Evolutionary conservation across 1,140 invertebrate genomes (phyloP), one percentile per base, ranked within the genome.

Genomic region (Megathymus violae): DNA sequence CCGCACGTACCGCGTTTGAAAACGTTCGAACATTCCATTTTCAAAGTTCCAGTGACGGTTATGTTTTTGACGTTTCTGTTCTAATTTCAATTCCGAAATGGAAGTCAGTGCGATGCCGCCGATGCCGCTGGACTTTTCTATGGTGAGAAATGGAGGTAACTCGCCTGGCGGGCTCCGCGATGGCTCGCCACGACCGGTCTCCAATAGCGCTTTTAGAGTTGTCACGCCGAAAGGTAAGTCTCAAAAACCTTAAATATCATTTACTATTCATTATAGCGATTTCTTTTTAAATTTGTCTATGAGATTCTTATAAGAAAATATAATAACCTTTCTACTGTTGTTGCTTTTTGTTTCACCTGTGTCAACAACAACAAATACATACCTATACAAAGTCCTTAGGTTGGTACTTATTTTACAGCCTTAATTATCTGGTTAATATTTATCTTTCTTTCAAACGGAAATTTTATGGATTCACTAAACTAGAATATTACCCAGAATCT

Each of bases 31-130:
- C 64, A 66, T 74, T 78, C 76, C 64, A 69, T 71, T 74, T 59
- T 58, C 43, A 61, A 74, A 72, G 41, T 58, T 58, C 14, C 27
- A 69, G 64, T 69, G 71, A 54, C 62, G 64, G 66, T 74, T 74
- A 69, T 74, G 65, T 74, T 64, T 48, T 50, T 66, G 62, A 67
- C 62, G 65, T 73, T 68, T 63, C 63, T 48, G 61, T 67, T 72
- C 22, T 58, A 58, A 58, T 76, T 68, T 71, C 41, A 70, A 75
- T 64, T 54, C 71, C 70, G 87, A 67, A 72, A 92, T 92, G 91
- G 91, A 92, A 89, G 81, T 92, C 65, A 92, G 91, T 89, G 85
- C 91, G 14, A 91, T 92, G 88, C 85, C 89, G 47, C 91, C 89
- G 56, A 91, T 92, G 91, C 91, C 91, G 62, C 68, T 92, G 84